These are phyloP conservation scores for Lochmaea capreae DNA, from an alignment of 2,888 invertebrate species.

Conservation along the genomic window DNA sequence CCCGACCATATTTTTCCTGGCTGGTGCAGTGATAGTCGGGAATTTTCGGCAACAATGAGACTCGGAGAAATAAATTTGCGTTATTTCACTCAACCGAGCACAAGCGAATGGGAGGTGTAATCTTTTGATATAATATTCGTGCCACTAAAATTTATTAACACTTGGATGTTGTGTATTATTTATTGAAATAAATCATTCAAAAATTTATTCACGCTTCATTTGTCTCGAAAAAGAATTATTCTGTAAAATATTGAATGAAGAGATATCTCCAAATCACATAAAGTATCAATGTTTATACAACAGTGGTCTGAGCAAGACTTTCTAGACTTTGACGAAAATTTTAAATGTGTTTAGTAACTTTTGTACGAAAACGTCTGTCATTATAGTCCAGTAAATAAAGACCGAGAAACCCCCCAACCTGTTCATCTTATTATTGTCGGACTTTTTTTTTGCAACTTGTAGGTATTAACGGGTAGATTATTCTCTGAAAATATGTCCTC, in stretches of 20 bases:
- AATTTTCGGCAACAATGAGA: constrained; percentile 42
- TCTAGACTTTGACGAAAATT: too few species aligned
- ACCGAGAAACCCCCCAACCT: too few species aligned
- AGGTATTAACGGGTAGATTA: too few species aligned
- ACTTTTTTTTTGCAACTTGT: too few species aligned
- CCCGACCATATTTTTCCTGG: constrained; percentile 42
- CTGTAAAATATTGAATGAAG: neutral
- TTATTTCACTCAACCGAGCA: constrained; percentile 33
- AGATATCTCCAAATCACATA: too few species aligned
- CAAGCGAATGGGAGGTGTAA: constrained; percentile 39
- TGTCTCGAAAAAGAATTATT: neutral
- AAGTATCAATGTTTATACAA: too few species aligned
- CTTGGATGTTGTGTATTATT: constrained; percentile 13
- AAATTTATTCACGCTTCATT: neutral
- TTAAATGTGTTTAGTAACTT: too few species aligned
- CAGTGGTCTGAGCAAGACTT: too few species aligned
- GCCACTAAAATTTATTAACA: constrained; percentile 30
- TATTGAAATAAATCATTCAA: neutral
- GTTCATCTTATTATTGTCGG: too few species aligned
- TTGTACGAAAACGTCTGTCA: too few species aligned
- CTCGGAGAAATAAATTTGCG: constrained; percentile 39
- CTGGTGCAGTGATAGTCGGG: constrained; percentile 35
- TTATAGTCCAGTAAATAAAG: too few species aligned
- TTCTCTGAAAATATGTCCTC: too few species aligned
- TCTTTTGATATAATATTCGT: constrained; percentile 41